Evolutionary conservation across 2,888 invertebrate species (phyloP).

Genomic region (Tryphoninae sp.): DNA sequence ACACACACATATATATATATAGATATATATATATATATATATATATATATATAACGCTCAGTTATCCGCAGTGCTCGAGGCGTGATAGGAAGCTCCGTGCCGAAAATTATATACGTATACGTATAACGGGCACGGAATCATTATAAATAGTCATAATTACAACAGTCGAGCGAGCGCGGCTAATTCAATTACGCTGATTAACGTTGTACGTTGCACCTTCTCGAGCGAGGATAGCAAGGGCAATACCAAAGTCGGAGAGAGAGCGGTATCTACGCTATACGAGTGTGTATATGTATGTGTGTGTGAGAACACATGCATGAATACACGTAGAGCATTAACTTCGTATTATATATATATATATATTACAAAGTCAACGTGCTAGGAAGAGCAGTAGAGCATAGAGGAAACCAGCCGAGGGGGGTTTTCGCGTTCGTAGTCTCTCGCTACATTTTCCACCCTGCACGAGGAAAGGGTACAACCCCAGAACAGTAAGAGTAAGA

Average conservation of each 20-base stretch:
- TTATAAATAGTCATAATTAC: slow-evolving; percentile 82
- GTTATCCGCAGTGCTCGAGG: slow-evolving; percentile 48
- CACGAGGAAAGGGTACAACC: slow-evolving; percentile 47
- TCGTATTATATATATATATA: slow-evolving; percentile 2
- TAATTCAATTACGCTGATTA: slow-evolving; percentile 81
- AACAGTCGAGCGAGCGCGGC: slow-evolving; percentile 79
- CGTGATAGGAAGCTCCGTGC: slow-evolving; percentile 58
- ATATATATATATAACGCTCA: slow-evolving; percentile 1
- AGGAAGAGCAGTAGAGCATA: slow-evolving; percentile 54
- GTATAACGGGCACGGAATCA: slow-evolving; percentile 72
- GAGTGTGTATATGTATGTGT: slow-evolving; percentile 16
- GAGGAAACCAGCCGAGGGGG: slow-evolving; percentile 50
- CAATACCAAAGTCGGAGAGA: slow-evolving; percentile 53
- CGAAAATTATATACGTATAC: slow-evolving; percentile 48
- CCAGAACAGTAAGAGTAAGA: slow-evolving; percentile 23
- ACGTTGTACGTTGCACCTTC: slow-evolving; percentile 78
- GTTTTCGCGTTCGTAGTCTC: slow-evolving; percentile 52
- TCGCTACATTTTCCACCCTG: slow-evolving; percentile 62
- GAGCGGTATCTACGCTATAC: slow-evolving; percentile 23
- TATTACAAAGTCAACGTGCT: slow-evolving; percentile 13
- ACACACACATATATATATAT: neutral
- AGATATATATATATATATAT: neutral
- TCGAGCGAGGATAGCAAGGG: slow-evolving; percentile 52
- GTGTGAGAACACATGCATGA: slow-evolving; percentile 24
- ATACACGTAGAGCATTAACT: neutral